Percentiles rank a stretch among this genome's conserved stretches.
Conservation (phyloP, 1,140 invertebrate species). For the Hycleus cichorii region DNA sequence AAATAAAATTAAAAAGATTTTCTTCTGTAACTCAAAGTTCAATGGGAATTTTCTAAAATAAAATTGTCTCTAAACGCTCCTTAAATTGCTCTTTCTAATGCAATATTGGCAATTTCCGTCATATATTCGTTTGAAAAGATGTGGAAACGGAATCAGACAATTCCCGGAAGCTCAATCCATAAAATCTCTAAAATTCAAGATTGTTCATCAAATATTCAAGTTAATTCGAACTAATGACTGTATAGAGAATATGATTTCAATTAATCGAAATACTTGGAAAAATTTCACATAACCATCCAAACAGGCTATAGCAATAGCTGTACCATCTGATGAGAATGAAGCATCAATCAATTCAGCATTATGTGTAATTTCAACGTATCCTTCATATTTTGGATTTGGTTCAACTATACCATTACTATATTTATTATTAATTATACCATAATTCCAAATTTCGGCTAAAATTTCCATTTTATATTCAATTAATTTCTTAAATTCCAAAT, state of each 20-base stretch:
- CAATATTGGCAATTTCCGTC: too few species aligned
- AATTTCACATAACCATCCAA: slow-evolving; percentile 85
- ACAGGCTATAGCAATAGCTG: slow-evolving; percentile 81
- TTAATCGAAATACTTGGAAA: slow-evolving; percentile 61
- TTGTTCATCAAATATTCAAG: too few species aligned
- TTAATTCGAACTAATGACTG: not conserved
- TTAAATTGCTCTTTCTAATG: too few species aligned
- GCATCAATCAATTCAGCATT: slow-evolving; percentile 71
- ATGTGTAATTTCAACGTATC: slow-evolving; percentile 60
- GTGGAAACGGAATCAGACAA: too few species aligned
- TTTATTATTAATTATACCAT: slow-evolving; percentile 46
- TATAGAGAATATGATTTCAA: not conserved
- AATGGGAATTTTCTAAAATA: too few species aligned
- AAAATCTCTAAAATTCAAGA: too few species aligned
- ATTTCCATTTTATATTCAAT: slow-evolving; percentile 7
- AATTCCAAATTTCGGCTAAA: slow-evolving; percentile 58
- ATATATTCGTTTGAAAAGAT: too few species aligned
- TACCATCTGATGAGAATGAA: slow-evolving; percentile 88
- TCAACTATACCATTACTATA: slow-evolving; percentile 45
- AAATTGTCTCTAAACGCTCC: too few species aligned
- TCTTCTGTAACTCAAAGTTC: too few species aligned
- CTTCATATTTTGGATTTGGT: slow-evolving; percentile 46
- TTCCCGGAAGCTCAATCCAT: too few species aligned
- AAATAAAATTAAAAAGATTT: too few species aligned
- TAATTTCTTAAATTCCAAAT: slow-evolving; percentile 16